phyloP scores from a whole-genome alignment of 2,113 vertebrate genomes.

The Trochalopteron elliotii region DNA sequence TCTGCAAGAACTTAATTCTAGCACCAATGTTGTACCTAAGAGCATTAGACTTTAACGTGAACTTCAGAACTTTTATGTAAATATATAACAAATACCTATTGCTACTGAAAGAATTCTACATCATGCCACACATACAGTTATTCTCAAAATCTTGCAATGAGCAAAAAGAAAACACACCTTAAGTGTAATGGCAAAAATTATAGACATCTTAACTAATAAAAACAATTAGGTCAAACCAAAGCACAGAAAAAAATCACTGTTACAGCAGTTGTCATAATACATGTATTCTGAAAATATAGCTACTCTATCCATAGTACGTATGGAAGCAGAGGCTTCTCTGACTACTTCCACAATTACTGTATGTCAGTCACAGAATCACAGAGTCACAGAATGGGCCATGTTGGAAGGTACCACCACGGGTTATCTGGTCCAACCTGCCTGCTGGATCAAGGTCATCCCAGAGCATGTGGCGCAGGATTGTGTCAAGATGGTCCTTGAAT shows the following conservation, averaged over 20 bases:
- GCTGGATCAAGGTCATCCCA: not conserved
- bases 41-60: not conserved
- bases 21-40: not conserved
- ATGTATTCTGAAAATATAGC: not conserved
- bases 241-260: not conserved
- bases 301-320: not conserved
- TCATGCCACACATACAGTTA: not conserved
- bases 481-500: not conserved
- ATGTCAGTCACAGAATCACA: not conserved
- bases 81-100: not conserved
- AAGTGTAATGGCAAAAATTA: not conserved
- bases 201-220: not conserved
- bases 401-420: rapidly evolving
- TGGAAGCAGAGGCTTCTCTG: not conserved
- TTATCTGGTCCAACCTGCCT: not conserved
- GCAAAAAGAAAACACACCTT: not conserved
- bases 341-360: not conserved
- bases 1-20: not conserved
- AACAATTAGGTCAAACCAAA: not conserved
- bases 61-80: not conserved
- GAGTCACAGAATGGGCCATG: not conserved
- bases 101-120: not conserved
- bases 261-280: not conserved
- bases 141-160: not conserved
- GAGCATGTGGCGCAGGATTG: not conserved